Base-by-base conservation (phyloP, 2,797 vertebrate genomes). In the Catharus ustulatus region DNA sequence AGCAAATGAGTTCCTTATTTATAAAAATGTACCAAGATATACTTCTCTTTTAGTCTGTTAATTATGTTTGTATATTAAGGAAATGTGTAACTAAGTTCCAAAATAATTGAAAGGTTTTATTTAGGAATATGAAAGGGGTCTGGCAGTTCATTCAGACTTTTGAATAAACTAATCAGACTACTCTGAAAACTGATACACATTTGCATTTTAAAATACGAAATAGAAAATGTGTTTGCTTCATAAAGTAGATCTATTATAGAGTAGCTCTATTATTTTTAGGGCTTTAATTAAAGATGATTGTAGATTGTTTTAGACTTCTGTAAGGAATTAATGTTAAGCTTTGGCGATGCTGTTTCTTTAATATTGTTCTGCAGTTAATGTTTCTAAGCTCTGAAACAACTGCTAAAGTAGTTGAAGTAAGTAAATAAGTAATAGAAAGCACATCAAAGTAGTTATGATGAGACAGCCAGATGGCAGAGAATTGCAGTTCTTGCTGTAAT, bases 391-490 rank as follows among this genome's bases (percentile, higher is more conserved):
- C 75, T 94, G 91, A 94, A 98, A 96, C 95, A 96, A 96, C 92
- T 40, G 79, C 88, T 94, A 94, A 97, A 97, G 93, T 97, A 93
- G 96, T 93, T 95, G 91, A 98, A 97, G 88, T 98, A 98, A 98
- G 97, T 97, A 98, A 98, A 98, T 98, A 97, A 98, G 97, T 97
- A 97, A 98, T 97, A 97, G 98, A 97, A 97, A 97, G 95, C 97
- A 95, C 95, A 97, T 98, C 97, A 98, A 97, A 98, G 97, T 97
- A 96, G 96, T 97, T 97, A 95, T 97, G 97, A 98, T 26, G 96
- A 98, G 97, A 98, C 97, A 98, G 97, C 97, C 97, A 98, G 98
- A 98, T 98, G 97, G 97, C 96, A 98, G 97, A 94, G 97, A 97
- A 98, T 97, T 97, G 97, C 96, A 97, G 96, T 97, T 96, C 97